Conservation (phyloP, 2,113 vertebrate species). For the Ceratotherium simum region DNA sequence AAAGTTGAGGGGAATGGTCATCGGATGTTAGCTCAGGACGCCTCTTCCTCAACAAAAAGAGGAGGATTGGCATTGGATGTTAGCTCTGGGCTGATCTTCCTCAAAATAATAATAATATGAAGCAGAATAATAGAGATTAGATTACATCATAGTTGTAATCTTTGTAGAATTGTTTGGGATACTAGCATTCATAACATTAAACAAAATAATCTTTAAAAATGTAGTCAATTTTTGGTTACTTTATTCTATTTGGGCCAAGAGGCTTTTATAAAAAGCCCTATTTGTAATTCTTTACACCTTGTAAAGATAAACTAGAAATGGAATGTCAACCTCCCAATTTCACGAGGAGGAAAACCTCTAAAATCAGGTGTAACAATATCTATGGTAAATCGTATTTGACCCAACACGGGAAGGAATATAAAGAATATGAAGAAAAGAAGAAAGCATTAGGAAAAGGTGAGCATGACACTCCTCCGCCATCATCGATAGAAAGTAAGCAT, state of each 20-base stretch:
- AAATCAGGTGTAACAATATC: not conserved
- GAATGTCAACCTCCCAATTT: not conserved
- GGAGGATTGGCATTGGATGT: too few species aligned
- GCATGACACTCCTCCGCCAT: not conserved
- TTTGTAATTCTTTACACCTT: conserved; percentile 38
- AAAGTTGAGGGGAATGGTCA: too few species aligned
- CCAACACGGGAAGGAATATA: not conserved
- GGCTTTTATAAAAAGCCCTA: not conserved
- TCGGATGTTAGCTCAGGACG: too few species aligned
- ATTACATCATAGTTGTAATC: not conserved
- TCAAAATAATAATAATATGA: not conserved
- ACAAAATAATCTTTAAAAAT: conserved; percentile 17
- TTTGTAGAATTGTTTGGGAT: not conserved
- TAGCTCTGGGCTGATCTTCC: too few species aligned
- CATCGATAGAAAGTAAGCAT: not conserved
- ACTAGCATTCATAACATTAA: not conserved
- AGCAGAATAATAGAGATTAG: not conserved
- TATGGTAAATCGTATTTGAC: not conserved
- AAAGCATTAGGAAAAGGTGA: not conserved
- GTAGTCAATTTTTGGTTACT: not conserved
- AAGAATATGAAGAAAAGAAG: not conserved
- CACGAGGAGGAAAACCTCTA: not conserved
- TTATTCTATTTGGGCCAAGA: not conserved
- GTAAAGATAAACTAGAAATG: conserved; percentile 33
- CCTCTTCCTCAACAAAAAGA: too few species aligned